Conservation (phyloP, 2,113 vertebrate species). For the Urocynchramus pylzowi region DNA sequence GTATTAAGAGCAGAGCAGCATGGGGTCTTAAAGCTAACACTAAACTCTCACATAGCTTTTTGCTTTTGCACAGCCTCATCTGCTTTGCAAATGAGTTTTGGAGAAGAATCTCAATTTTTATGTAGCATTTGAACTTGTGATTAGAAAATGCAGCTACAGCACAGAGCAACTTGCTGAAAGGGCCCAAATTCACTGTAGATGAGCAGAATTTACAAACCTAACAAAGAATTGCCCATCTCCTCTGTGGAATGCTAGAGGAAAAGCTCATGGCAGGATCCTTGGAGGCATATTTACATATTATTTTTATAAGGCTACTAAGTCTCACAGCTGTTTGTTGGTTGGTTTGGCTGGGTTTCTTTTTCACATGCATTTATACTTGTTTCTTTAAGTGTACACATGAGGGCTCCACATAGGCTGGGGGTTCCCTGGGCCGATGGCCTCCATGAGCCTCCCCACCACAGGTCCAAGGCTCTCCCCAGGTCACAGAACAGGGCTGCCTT, state of each 20-base stretch:
- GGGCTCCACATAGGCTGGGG: not conserved
- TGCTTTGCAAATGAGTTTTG: not conserved
- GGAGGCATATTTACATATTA: not conserved
- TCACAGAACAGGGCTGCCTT: not conserved
- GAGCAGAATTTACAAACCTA: not conserved
- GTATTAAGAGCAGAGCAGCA: not conserved
- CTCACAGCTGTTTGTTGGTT: not conserved
- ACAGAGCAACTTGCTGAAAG: not conserved
- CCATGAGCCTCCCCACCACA: not conserved
- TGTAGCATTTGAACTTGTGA: not conserved
- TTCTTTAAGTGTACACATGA: not conserved
- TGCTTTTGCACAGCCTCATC: not conserved
- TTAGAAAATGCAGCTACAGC: not conserved
- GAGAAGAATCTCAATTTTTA: not conserved
- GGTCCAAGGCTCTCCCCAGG: not conserved
- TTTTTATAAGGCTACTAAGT: not conserved
- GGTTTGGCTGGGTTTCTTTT: too few species aligned
- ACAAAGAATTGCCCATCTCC: not conserved
- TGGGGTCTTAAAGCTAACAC: not conserved
- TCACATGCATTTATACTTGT: not conserved
- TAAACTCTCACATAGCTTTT: not conserved
- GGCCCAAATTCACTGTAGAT: not conserved
- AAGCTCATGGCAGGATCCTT: not conserved
- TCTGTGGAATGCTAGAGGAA: not conserved
- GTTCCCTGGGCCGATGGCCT: accelerated